phyloP scores from a whole-genome alignment of 92 coral and sea anemone genomes.

The Paragorgia papillata region DNA sequence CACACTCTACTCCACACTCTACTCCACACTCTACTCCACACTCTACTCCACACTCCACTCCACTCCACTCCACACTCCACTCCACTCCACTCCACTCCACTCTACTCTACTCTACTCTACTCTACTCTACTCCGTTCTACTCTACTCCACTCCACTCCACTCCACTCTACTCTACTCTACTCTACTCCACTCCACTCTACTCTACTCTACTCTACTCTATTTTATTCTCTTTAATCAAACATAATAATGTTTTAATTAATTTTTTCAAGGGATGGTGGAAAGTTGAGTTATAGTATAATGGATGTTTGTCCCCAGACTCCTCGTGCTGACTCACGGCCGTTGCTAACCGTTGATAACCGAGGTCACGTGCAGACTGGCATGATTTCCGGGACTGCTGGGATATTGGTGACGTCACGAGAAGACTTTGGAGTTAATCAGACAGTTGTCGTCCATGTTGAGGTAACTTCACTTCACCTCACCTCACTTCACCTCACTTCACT shows the following conservation, averaged over 20 bases:
- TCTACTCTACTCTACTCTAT: no score
- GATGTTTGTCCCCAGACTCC: slow-evolving; percentile 30
- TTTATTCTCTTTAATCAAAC: no score
- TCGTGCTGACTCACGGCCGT: slow-evolving; percentile 14
- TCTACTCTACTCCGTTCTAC: no score
- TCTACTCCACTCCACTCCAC: no score
- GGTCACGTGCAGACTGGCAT: slow-evolving; percentile 75
- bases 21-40: no score
- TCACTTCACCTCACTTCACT: background rate
- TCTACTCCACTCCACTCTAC: no score
- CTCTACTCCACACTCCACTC: no score
- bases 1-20: no score
- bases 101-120: no score
- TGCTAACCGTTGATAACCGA: slow-evolving; percentile 65
- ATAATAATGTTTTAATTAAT: background rate
- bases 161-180: no score
- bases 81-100: no score
- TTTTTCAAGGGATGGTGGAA: slow-evolving; percentile 32
- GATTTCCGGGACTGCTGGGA: slow-evolving; percentile 92
- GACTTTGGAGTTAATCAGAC: slow-evolving; percentile 97
- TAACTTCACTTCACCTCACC: background rate
- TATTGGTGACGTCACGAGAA: slow-evolving; percentile 90
- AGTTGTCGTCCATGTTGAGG: slow-evolving; percentile 94
- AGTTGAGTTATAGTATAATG: slow-evolving; percentile 37
- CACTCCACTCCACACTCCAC: no score